Conservation (phyloP, 2,113 vertebrate genomes). For the Mandrillus leucophaeus region DNA sequence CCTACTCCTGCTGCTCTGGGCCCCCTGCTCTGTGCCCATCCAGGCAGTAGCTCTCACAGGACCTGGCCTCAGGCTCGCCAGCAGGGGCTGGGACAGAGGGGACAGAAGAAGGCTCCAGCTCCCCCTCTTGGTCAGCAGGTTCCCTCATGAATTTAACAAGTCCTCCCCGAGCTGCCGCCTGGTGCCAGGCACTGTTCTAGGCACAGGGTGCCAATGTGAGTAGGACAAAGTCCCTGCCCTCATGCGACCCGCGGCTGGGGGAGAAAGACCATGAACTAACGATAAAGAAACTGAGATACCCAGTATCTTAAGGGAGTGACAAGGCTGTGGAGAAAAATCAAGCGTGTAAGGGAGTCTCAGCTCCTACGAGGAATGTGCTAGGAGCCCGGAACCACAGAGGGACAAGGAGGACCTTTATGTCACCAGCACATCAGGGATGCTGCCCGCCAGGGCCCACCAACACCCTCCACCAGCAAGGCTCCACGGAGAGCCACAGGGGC, state of each 20-base stretch:
- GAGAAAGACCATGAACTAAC: neutral
- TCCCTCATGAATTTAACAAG: neutral
- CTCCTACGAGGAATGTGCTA: neutral
- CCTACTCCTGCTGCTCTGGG: neutral
- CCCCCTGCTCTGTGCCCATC: neutral
- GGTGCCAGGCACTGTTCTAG: neutral
- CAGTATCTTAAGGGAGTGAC: too few relatives aligned
- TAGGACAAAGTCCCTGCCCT: neutral
- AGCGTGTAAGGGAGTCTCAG: neutral
- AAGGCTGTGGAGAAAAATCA: neutral
- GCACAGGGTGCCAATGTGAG: fast-evolving
- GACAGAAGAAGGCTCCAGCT: neutral
- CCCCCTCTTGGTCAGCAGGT: neutral
- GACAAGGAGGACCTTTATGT: neutral
- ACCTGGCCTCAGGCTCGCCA: neutral
- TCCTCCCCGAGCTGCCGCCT: neutral
- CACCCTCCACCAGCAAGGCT: neutral
- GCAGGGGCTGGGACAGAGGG: neutral
- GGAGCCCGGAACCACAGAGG: neutral
- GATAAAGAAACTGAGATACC: neutral
- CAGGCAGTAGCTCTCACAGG: neutral
- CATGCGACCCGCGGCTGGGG: too few relatives aligned
- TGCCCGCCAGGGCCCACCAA: neutral
- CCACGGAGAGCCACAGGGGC: neutral
- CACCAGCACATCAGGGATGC: neutral